These are phyloP conservation scores for Folsomia manolachei DNA, from an alignment of 2,888 invertebrate species.

Conservation along the genomic window DNA sequence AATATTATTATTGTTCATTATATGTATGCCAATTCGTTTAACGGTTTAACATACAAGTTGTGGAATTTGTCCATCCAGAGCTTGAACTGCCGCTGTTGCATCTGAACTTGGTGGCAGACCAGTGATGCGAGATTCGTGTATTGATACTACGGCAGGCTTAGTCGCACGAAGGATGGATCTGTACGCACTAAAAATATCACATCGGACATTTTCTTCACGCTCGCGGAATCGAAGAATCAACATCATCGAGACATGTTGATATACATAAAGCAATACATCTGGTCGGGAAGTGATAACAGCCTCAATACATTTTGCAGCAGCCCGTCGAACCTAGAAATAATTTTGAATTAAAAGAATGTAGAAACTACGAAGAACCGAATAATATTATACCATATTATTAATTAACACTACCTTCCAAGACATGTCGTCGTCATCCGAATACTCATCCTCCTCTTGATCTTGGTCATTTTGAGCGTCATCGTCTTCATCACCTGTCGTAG, in stretches of 20 bases:
- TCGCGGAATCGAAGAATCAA: constrained; percentile 60
- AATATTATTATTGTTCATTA: too few species aligned
- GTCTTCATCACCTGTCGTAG: constrained; percentile 61
- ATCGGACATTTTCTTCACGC: constrained; percentile 98
- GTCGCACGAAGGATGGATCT: constrained; percentile 89
- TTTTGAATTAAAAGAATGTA: background rate
- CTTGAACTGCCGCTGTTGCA: constrained; percentile 57
- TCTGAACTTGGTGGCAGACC: constrained; percentile 71
- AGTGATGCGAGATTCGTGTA: constrained; percentile 62
- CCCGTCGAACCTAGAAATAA: constrained; percentile 63
- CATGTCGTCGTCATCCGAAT: constrained; percentile 99
- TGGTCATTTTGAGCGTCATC: constrained; percentile 60
- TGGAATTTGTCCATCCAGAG: constrained; percentile 48
- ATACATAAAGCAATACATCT: constrained; percentile 85
- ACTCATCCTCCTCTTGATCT: constrained; percentile 82
- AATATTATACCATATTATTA: constrained; percentile 3
- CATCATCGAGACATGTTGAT: constrained; percentile 79
- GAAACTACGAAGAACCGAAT: background rate
- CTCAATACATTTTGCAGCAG: constrained; percentile 96
- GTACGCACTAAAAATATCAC: constrained; percentile 95
- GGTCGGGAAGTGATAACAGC: constrained; percentile 89
- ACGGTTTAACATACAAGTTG: constrained; percentile 12
- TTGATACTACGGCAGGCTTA: constrained; percentile 63
- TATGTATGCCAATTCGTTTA: too few species aligned
- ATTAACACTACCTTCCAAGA: constrained; percentile 81